phyloP scores from a whole-genome alignment of 2,113 vertebrate species.

The Mormyrus iriodes region DNA sequence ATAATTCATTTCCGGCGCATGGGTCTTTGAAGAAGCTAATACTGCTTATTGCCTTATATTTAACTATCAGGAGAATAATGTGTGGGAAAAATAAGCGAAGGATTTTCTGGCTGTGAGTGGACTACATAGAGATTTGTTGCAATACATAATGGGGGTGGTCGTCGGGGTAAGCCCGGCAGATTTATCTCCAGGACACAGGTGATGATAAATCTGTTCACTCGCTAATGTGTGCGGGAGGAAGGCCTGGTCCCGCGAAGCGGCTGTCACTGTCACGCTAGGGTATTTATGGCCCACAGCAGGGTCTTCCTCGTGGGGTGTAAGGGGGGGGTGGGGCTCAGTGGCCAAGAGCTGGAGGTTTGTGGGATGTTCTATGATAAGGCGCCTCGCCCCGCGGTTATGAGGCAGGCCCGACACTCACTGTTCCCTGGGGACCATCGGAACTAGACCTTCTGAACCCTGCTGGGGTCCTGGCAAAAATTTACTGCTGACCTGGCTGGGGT shows the following conservation, averaged over 20 bases:
- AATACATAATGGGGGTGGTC: slow-evolving; percentile 78
- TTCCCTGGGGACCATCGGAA: slow-evolving; percentile 75
- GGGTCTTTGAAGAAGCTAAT: not conserved
- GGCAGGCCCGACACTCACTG: slow-evolving; percentile 63
- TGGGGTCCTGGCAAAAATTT: slow-evolving; percentile 72
- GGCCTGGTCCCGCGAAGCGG: slow-evolving; percentile 65
- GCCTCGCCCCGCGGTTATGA: not conserved
- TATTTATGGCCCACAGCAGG: slow-evolving; percentile 80
- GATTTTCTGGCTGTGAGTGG: slow-evolving; percentile 76
- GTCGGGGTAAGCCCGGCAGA: slow-evolving; percentile 47
- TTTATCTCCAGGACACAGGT: slow-evolving; percentile 79
- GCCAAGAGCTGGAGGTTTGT: not conserved
- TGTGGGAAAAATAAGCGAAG: slow-evolving; percentile 56
- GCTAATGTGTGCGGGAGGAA: slow-evolving; percentile 80
- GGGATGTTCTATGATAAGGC: not conserved
- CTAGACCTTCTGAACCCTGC: slow-evolving; percentile 56
- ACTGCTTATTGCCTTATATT: slow-evolving; percentile 52
- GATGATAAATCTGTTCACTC: slow-evolving; percentile 81
- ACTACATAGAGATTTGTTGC: slow-evolving; percentile 73
- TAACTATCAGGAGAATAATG: slow-evolving; percentile 62
- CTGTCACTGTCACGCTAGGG: slow-evolving; percentile 64
- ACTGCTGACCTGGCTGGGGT: slow-evolving; percentile 80
- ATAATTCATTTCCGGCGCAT: slow-evolving; percentile 1
- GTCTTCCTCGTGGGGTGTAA: slow-evolving; percentile 77
- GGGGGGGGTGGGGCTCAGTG: slow-evolving; percentile 56